A percentile compares a stretch with the other conserved stretches of the same genome.
Conservation (phyloP, 1,140 invertebrate genomes). For the Papilio glaucus region DNA sequence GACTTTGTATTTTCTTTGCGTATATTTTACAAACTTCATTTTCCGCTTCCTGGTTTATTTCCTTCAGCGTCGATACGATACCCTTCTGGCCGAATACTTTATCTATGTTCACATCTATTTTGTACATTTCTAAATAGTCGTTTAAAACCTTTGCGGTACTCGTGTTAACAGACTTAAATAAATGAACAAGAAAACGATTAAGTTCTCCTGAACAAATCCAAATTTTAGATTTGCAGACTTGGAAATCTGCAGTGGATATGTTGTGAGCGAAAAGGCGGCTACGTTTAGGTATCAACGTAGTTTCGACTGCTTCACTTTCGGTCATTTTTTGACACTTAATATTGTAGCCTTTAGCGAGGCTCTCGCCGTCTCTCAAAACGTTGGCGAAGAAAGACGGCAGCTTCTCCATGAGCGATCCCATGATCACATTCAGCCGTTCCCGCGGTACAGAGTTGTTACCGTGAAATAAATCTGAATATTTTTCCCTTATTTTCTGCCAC, state of each 20-base stretch:
- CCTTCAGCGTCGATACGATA: constrained; percentile 47
- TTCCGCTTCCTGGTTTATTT: constrained; percentile 40
- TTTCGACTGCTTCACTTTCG: not conserved
- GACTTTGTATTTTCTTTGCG: constrained; percentile 46
- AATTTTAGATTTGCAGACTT: not conserved
- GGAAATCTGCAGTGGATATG: not conserved
- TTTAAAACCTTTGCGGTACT: constrained; percentile 54
- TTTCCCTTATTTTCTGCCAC: constrained; percentile 47
- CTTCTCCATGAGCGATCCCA: constrained; percentile 33
- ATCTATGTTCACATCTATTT: constrained; percentile 53
- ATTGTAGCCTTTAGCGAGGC: not conserved
- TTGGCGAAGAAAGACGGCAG: constrained; percentile 23
- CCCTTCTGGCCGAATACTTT: constrained; percentile 44
- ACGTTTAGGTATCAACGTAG: not conserved
- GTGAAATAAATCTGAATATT: constrained; percentile 28
- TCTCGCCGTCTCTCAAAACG: constrained; percentile 17
- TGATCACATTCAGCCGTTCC: not conserved
- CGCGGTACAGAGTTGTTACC: not conserved
- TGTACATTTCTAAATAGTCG: constrained; percentile 65
- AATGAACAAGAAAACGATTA: constrained; percentile 52
- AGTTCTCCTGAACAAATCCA: constrained; percentile 62
- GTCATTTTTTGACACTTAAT: constrained; percentile 9
- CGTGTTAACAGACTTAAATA: constrained; percentile 58
- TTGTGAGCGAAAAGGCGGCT: not conserved
- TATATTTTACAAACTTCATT: constrained; percentile 50